These are phyloP conservation scores for Stegodyphus mimosarum DNA, from an alignment of 1,140 invertebrate genomes.

Conservation along the genomic window DNA sequence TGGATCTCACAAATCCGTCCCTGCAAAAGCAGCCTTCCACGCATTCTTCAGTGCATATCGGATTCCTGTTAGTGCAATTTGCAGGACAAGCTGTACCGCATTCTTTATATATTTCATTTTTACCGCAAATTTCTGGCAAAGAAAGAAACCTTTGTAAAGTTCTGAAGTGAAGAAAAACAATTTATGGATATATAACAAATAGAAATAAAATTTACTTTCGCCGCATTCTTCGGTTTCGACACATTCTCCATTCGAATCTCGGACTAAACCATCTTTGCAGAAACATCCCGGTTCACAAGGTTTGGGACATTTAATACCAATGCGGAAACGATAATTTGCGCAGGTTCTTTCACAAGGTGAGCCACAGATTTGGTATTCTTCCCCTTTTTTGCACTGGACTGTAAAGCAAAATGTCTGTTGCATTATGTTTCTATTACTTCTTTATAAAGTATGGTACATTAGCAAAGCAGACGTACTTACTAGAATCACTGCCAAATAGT, in stretches of 20 bases:
- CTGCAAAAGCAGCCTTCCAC: conserved; percentile 47
- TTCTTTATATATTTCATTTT: conserved; percentile 15
- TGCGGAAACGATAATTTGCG: neutral
- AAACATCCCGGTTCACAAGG: conserved; percentile 28
- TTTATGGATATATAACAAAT: too few relatives aligned
- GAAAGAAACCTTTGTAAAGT: conserved; percentile 20
- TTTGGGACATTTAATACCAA: neutral
- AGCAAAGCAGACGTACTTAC: too few relatives aligned
- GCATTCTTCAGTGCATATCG: conserved; percentile 27
- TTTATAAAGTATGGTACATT: too few relatives aligned
- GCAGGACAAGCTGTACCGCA: conserved; percentile 46
- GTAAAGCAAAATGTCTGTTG: neutral
- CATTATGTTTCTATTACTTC: too few relatives aligned
- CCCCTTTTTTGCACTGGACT: neutral
- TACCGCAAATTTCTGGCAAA: neutral
- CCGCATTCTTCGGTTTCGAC: conserved; percentile 7
- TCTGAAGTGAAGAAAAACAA: too few relatives aligned
- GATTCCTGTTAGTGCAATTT: neutral
- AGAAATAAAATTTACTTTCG: neutral
- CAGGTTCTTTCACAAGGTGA: conserved; percentile 7
- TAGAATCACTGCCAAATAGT: too few relatives aligned
- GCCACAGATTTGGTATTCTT: conserved; percentile 25
- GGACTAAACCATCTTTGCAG: conserved; percentile 39
- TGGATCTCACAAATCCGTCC: conserved; percentile 16
- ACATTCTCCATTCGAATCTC: conserved; percentile 17